Conservation (phyloP, 2,797 vertebrate species). For the Eidolon dupreanum region DNA sequence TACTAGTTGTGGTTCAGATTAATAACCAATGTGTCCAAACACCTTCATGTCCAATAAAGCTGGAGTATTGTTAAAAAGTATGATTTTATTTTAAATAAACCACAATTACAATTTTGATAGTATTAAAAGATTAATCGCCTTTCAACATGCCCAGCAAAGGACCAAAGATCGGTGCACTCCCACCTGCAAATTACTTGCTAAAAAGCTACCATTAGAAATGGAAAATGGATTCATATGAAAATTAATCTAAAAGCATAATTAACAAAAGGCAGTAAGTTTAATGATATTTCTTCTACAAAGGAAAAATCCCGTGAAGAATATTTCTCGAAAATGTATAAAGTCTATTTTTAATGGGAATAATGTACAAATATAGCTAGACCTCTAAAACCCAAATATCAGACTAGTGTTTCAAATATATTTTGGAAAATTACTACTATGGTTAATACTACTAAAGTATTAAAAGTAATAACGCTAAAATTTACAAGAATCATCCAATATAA, state of each 20-base stretch:
- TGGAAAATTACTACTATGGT: conserved; percentile 32
- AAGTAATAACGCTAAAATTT: conserved; percentile 57
- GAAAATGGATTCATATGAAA: conserved; percentile 52
- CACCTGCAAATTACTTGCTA: conserved; percentile 28
- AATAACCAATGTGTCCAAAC: background rate
- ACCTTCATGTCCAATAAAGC: background rate
- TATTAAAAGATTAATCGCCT: conserved; percentile 43
- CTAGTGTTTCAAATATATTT: conserved; percentile 50
- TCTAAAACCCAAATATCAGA: background rate
- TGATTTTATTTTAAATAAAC: background rate
- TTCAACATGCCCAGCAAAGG: conserved; percentile 43
- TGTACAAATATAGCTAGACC: conserved; percentile 40
- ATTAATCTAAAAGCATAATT: conserved; percentile 40
- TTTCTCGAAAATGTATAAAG: background rate
- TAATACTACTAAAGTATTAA: conserved; percentile 67
- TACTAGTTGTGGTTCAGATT: background rate
- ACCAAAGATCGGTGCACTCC: conserved; percentile 27
- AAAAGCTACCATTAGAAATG: conserved; percentile 43
- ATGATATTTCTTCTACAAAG: conserved; percentile 28
- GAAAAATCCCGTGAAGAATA: background rate
- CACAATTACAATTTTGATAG: background rate
- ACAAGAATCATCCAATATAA: background rate
- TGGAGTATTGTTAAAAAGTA: background rate
- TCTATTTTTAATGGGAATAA: background rate
- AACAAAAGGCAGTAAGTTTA: conserved; percentile 21